Percentiles rank a stretch among this genome's conserved stretches.
Evolutionary conservation across 2,888 invertebrate genomes (phyloP).

Genomic region (Cheilosia scutellata): DNA sequence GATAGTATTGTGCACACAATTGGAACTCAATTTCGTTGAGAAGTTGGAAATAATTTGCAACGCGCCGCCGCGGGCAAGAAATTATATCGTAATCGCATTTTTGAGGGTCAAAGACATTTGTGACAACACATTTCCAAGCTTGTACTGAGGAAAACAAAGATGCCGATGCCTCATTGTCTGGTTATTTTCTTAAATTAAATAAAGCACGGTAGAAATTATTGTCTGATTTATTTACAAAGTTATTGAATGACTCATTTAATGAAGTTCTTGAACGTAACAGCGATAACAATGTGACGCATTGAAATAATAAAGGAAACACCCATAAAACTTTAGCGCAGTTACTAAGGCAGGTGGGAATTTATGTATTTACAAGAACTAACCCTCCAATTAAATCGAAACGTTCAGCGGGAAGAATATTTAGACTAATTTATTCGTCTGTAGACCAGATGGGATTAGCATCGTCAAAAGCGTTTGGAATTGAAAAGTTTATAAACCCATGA

Average conservation of each 20-base stretch:
- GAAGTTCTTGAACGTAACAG: background rate
- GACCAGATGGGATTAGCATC: no score
- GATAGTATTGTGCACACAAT: constrained; percentile 2
- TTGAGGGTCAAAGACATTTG: constrained; percentile 58
- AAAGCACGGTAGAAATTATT: background rate
- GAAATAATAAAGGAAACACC: background rate
- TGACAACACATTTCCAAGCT: constrained; percentile 11
- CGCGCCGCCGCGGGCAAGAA: background rate
- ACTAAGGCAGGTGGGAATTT: background rate
- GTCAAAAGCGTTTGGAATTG: no score
- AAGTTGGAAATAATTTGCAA: constrained; percentile 21
- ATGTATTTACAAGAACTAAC: background rate
- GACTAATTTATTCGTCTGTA: no score
- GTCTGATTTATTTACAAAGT: constrained; percentile 11
- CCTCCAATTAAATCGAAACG: background rate
- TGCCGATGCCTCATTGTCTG: constrained; percentile 20
- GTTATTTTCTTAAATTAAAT: constrained; percentile 3
- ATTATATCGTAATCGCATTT: constrained; percentile 51
- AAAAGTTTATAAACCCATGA: no score
- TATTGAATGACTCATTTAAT: background rate
- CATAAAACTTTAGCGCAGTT: background rate
- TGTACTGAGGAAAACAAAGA: background rate
- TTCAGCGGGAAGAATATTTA: no score
- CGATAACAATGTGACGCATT: background rate
- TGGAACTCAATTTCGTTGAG: constrained; percentile 14